phyloP scores from a whole-genome alignment of 2,113 vertebrate species.

The Fregetta grallaria region DNA sequence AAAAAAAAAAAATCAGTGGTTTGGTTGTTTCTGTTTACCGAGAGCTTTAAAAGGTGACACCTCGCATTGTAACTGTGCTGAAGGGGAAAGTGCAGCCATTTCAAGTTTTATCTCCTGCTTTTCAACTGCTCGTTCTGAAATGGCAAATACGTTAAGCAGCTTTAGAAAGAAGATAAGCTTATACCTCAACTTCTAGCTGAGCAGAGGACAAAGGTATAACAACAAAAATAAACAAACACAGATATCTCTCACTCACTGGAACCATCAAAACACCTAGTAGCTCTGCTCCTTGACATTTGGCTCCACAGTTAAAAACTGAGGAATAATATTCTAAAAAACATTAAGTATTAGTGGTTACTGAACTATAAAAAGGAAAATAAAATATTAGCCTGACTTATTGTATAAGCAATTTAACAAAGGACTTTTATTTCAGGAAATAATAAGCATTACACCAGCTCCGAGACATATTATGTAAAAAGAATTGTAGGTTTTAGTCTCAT shows the following conservation, averaged over 20 bases:
- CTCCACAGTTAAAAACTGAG: neutral
- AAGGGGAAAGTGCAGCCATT: neutral
- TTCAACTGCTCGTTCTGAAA: neutral
- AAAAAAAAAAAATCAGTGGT: neutral
- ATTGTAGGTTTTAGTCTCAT: neutral
- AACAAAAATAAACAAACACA: neutral
- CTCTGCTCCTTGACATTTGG: neutral
- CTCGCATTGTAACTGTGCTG: neutral
- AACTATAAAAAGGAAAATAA: neutral
- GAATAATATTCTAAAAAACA: neutral
- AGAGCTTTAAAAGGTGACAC: neutral
- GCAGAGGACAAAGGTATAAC: neutral
- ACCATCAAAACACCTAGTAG: neutral
- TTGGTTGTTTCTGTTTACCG: neutral
- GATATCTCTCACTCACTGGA: neutral
- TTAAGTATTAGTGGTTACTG: neutral
- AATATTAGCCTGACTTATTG: neutral
- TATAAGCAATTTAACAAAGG: neutral
- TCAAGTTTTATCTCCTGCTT: neutral
- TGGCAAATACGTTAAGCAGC: conserved; percentile 14
- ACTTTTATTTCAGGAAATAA: neutral
- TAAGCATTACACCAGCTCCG: neutral
- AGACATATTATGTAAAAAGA: neutral
- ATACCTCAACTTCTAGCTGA: neutral
- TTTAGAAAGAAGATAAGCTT: conserved; percentile 27